Evolutionary conservation across 2,888 invertebrate species (phyloP), one percentile per base, ranked within the genome.

Genomic region (Ornithoptera alexandrae): DNA sequence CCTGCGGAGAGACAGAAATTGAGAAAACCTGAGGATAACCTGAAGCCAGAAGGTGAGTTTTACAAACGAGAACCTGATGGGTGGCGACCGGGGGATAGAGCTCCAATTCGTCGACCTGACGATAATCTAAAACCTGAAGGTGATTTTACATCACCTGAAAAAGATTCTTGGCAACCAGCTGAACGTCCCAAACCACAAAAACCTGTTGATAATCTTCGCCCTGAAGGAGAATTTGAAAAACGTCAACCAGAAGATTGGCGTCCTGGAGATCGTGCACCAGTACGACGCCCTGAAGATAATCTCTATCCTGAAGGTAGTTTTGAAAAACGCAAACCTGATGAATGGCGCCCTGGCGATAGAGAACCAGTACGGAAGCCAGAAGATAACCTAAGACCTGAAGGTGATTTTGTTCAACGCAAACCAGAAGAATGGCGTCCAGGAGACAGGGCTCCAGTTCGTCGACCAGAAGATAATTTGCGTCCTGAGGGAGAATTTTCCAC

Each of bases 41-140:
- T 95, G 0, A 83, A 79, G 66, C 89, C 91, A 0, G 93, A 93
- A 75, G 94, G 94, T 8, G 92, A 92, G 15, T 93, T 93, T 76
- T 87, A 90, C 72, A 80, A 81, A 57, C 84, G 82, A 3, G 79
- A 76, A 30, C 85, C 78, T 71, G 80, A 86, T 67, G 78, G 85
- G 74, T 81, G 79, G 81, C 76, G 76, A 4, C 87, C 88, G 1
- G 90, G 83, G 7, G 93, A 92, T 67, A 78, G 88, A 39, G 85
- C 82, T 2, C 74, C 75, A 5, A 81, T 78, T 15, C 91, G 77
- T 1, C 85, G 81, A 46, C 90, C 88, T 0, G 73, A 85, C 20
- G 95, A 95, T 72, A 95, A 95, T 74, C 76, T 95, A 0, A 83
- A 77, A 60, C 93, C 93, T 0, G 95, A 93, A 77, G 92, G 89